phyloP scores from a whole-genome alignment of 2,888 invertebrate genomes.

The Bellardia pandia region DNA sequence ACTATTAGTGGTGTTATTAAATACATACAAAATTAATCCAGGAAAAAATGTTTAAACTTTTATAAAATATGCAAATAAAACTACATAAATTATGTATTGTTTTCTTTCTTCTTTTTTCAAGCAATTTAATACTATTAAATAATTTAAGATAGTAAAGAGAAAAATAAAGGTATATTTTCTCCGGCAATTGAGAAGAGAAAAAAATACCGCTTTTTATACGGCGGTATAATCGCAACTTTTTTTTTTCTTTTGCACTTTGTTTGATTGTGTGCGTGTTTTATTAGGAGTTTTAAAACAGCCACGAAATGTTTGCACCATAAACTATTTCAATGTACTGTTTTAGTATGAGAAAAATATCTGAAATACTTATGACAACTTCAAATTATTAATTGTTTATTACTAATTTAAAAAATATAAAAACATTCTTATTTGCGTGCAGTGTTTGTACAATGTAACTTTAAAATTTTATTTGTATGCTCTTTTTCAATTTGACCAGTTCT shows the following conservation, averaged over 20 bases:
- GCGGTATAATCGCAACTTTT: constrained; percentile 55
- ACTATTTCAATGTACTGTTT: constrained; percentile 27
- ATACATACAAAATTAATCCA: constrained; percentile 57
- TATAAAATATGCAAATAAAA: constrained; percentile 62
- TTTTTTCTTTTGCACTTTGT: constrained; percentile 47
- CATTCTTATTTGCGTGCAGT: constrained; percentile 27
- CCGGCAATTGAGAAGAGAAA: constrained; percentile 47
- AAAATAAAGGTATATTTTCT: constrained; percentile 34
- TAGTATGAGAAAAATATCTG: constrained; percentile 19
- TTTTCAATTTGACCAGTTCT: constrained; percentile 45
- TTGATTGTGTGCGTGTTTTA: constrained; percentile 64
- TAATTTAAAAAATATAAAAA: constrained; percentile 39
- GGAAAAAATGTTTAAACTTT: constrained; percentile 28
- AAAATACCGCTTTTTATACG: constrained; percentile 59
- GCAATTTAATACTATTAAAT: constrained; percentile 44
- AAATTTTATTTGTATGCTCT: constrained; percentile 51
- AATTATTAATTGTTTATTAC: constrained; percentile 53
- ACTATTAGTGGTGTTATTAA: constrained; percentile 22
- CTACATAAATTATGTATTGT: constrained; percentile 60
- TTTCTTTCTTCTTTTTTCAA: constrained; percentile 48
- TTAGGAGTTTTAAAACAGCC: constrained; percentile 45
- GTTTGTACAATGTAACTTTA: constrained; percentile 13
- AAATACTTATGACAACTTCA: constrained; percentile 49
- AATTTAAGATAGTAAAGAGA: constrained; percentile 43
- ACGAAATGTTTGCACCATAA: constrained; percentile 41